Base-by-base conservation (phyloP, 1,140 invertebrate genomes). In the Pseudoatta argentina region DNA sequence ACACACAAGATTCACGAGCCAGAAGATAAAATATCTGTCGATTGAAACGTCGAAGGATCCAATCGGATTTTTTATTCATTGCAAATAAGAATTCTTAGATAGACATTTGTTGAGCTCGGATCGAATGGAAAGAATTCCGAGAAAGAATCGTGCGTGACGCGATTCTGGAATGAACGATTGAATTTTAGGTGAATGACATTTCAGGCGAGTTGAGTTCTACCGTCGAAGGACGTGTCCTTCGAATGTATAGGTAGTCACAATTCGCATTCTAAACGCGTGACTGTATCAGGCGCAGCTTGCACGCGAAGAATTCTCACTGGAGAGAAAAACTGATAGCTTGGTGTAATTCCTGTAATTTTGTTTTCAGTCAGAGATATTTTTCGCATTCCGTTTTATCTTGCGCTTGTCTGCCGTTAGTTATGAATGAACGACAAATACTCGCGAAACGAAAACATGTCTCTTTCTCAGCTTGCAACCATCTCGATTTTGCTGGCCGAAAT, bases 211-310 rank as follows among this genome's bases (percentile, higher is more conserved):
- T 16, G 34, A 64, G 24, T 64, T 63, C 39, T n/a, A 64, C 57
- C 21, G 24, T 27, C 39, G 57, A 64, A 77, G 61, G 61, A 67
- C 44, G 14, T 39, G 18, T 69, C 63, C 44, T 79, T 78, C 27
- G 27, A 53, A 24, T 0, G 16, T 14, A 44, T 12, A 34, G 30
- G 6, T 30, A 64, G 27, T 44, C 73, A 61, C n/a, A 53, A n/a
- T 39, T 59, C 27, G n/a, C 61, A 51, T 69, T 79, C 64, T 21
- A 61, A 53, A n/a, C 14, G 51, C 34, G 44, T 79, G 48, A 67
- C 10, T 79, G 7, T 55, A 7, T 76, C 24, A 24, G 21, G 18
- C 16, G 59, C 75, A 64, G 64, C 16, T 67, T n/a, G 34, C 30
- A 66, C 30, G 64, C 64, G 34, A 44, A 30, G 34, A 44, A 67